Percentiles rank a stretch among this genome's conserved stretches.
Conservation (phyloP, 2,888 invertebrate species). For the Tenodera sinensis region DNA sequence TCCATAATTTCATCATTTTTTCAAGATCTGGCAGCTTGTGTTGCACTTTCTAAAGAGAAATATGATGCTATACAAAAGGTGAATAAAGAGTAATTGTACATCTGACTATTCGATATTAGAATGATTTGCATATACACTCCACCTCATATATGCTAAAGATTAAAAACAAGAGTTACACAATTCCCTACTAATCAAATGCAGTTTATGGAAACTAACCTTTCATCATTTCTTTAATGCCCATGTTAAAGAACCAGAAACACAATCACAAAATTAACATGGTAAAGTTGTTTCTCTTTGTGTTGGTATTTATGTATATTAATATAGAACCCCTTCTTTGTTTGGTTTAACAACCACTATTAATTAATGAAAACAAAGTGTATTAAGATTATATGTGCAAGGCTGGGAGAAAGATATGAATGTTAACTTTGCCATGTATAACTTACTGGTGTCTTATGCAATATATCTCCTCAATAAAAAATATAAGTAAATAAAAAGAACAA, state of each 20-base stretch:
- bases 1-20: background rate
- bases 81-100: background rate
- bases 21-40: background rate
- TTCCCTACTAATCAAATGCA: too few relatives aligned
- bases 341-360: background rate
- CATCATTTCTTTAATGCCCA: background rate
- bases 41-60: background rate
- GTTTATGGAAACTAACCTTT: background rate
- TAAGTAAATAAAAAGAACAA: too few relatives aligned
- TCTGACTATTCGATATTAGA: background rate
- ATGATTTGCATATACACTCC: background rate
- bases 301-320: background rate
- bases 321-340: background rate
- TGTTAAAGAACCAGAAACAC: background rate
- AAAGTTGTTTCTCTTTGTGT: background rate
- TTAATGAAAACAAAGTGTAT: too few relatives aligned
- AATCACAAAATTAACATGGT: background rate
- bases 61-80: background rate
- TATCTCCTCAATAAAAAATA: too few relatives aligned
- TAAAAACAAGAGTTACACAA: background rate
- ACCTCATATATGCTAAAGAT: background rate
- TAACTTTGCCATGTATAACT: too few relatives aligned
- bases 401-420: too few relatives aligned
- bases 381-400: too few relatives aligned
- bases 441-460: too few relatives aligned